Conservation (phyloP, 1,140 invertebrate species). For the Melanaphis sacchari region DNA sequence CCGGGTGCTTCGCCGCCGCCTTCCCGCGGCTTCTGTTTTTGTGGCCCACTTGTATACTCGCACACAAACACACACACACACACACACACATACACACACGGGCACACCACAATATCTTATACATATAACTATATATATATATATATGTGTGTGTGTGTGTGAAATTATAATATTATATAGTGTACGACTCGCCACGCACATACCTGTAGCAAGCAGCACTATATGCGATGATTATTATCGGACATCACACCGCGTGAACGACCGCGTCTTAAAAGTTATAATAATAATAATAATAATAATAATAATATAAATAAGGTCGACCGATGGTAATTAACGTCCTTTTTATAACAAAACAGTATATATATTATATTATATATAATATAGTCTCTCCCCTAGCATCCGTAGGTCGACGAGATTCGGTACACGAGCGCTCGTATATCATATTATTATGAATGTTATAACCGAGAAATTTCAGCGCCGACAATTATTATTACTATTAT, state of each 20-base stretch:
- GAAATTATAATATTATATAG: not conserved
- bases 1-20: constrained; percentile 17
- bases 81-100: not conserved
- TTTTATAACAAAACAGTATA: not conserved
- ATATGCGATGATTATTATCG: not conserved
- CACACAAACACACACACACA: not conserved
- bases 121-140: not conserved
- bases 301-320: constrained; percentile 14
- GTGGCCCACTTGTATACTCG: not conserved
- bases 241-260: not conserved
- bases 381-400: not conserved
- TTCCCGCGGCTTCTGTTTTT: constrained; percentile 49
- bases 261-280: not conserved
- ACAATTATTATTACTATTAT: too few species aligned
- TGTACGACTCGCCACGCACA: not conserved
- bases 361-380: not conserved
- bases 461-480: not conserved
- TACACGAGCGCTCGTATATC: not conserved
- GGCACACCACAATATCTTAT: not conserved
- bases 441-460: not conserved
- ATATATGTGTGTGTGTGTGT: not conserved
- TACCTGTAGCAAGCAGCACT: not conserved
- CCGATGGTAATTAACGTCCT: constrained; percentile 14
- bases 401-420: not conserved
- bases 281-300: too few species aligned